phyloP scores from a whole-genome alignment of 2,113 vertebrate species.

The Callionymus lyra region DNA sequence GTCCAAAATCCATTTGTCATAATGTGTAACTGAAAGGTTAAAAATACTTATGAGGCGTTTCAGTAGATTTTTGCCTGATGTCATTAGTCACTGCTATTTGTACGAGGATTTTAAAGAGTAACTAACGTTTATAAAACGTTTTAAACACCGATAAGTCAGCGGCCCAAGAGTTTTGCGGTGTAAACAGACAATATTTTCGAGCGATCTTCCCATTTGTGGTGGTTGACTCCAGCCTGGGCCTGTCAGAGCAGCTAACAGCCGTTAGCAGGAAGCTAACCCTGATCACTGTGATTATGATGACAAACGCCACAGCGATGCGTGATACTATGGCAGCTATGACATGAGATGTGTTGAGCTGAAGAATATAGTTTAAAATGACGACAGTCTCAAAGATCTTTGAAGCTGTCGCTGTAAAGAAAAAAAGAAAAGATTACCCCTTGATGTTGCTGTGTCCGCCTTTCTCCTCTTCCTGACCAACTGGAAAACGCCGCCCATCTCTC shows the following conservation, averaged over 20 bases:
- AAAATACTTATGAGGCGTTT: too few species aligned
- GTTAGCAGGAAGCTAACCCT: constrained; percentile 30
- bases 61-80: too few species aligned
- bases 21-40: too few species aligned
- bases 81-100: too few species aligned
- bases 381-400: constrained; percentile 1
- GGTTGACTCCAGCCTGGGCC: constrained; percentile 25
- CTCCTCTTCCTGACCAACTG: constrained; percentile 59
- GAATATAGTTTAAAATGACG: too few species aligned
- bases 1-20: too few species aligned
- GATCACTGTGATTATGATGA: not conserved
- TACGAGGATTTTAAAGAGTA: too few species aligned
- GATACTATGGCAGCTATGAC: not conserved
- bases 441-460: constrained; percentile 59
- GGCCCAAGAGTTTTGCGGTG: not conserved
- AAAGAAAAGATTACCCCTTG: constrained; percentile 39
- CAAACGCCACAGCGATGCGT: too few species aligned
- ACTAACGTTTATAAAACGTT: too few species aligned
- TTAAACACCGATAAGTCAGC: too few species aligned
- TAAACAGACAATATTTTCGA: constrained; percentile 2
- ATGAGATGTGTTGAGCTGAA: not conserved
- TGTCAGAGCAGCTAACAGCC: constrained; percentile 45
- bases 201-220: constrained; percentile 5
- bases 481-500: constrained; percentile 42
- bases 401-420: constrained; percentile 3